Percentiles rank a stretch among this genome's conserved stretches.
These are phyloP conservation scores for Luperina testacea DNA, from an alignment of 2,888 invertebrate species.

Conservation along the genomic window DNA sequence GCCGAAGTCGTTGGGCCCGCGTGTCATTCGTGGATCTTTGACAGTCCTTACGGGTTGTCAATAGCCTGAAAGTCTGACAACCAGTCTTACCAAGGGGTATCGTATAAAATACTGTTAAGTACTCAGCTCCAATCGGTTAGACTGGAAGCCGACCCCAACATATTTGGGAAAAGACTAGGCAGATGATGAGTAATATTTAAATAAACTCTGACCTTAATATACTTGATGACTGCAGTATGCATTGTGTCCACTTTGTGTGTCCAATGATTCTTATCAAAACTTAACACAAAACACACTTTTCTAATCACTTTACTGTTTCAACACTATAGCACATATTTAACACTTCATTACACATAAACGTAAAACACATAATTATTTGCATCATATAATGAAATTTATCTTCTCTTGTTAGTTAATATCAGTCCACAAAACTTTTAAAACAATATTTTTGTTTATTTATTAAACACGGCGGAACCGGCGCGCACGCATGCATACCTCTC, in stretches of 20 bases:
- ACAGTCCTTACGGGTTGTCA: too few relatives aligned
- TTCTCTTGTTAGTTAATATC: too few relatives aligned
- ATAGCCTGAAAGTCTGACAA: too few relatives aligned
- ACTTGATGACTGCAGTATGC: constrained; percentile 63
- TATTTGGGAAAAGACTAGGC: too few relatives aligned
- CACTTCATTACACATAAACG: background rate
- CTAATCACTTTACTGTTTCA: background rate
- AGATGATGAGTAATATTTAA: background rate
- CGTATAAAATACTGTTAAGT: too few relatives aligned
- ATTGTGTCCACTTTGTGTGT: constrained; percentile 47
- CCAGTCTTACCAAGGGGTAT: too few relatives aligned
- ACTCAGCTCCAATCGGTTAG: too few relatives aligned
- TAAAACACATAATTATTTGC: background rate
- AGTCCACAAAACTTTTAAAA: background rate
- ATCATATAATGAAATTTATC: too few relatives aligned
- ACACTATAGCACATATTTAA: background rate
- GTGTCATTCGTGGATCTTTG: too few relatives aligned
- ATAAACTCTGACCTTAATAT: constrained; percentile 63
- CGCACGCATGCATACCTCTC: constrained; percentile 45
- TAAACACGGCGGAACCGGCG: constrained; percentile 41
- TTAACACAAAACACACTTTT: background rate
- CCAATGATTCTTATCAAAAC: constrained; percentile 11
- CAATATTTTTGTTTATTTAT: constrained; percentile 36
- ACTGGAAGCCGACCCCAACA: too few relatives aligned
- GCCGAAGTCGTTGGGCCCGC: too few relatives aligned